Base-by-base conservation (phyloP, 2,797 vertebrate genomes). In the Rhynchonycteris naso region DNA sequence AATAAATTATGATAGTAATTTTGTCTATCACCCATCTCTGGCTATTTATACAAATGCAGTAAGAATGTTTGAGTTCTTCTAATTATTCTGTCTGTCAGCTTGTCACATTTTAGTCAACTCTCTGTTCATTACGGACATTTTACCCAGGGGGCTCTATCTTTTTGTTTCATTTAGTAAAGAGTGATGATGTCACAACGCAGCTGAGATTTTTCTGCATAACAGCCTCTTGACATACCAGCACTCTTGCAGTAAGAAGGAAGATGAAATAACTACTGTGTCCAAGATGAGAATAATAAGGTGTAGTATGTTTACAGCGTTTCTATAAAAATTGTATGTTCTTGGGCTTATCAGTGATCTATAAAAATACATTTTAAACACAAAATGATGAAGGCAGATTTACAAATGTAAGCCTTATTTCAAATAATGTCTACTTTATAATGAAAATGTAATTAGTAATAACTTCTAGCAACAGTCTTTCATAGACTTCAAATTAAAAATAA, bases 51-150 rank as follows among this genome's bases (percentile, higher is more conserved):
- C 43, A 68, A 92, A 90, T 78, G 76, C 15, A 91, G 33, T 91
- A 97, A 95, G 94, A 96, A 93, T 87, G 61, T 97, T 90, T 96
- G 83, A 95, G 50, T 63, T 97, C 96, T 97, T 90, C 94, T 95
- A 93, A 95, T 84, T 14, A 0, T 88, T 93, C 50, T 96, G 96
- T 66, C 88, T 97, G 93, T 97, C 95, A 97, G 95, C 33, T 63
- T 97, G 97, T 97, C 97, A 97, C 61, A 97, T 97, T 97, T 97
- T 97, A 97, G 88, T 82, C 94, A 98, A 54, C n/a, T 61, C 9
- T 96, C 16, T 94, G 83, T 97, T 98, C 96, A 90, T 91, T 96
- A 97, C 86, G 74, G 82, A 93, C 18, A 78, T 85, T 96, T 96
- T 96, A 68, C 94, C 85, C 47, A 50, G 30, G 47, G 54, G 43